Base-by-base conservation (phyloP, 2,888 invertebrate genomes). In the Chesias legatella region DNA sequence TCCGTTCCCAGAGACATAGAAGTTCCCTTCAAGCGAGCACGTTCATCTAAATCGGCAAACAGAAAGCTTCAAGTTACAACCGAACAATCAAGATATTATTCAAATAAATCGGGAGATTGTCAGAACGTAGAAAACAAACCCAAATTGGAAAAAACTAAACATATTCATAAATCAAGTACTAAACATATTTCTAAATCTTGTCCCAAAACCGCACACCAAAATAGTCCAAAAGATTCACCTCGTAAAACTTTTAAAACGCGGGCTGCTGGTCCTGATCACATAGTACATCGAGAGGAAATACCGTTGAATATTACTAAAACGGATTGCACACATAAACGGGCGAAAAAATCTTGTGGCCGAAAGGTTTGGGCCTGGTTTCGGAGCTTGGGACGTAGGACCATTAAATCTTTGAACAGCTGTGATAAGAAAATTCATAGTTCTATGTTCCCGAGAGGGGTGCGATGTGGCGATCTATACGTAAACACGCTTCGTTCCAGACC, bases 401-500 rank as follows among this genome's bases (percentile, higher is more conserved):
- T 17, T 6, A n/a, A 20, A 8, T 30, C n/a, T 8, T 7, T 34
- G 6, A 9, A 9, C 10, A 23, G 4, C n/a, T 21, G 10, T 9
- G 32, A 29, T 24, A n/a, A 28, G n/a, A 7, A 36, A 6, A 8
- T 8, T 1, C 7, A 10, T 10, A 10, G 23, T 7, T 6, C 31
- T 3, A 10, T 32, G 20, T 31, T n/a, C 9, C 25, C 30, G 11
- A 17, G 9, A 13, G 40, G 45, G 6, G 25, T 43, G 0, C 10
- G 28, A 24, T 55, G 57, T 30, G 32, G 43, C 3, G 44, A 51
- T 10, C 30, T 49, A 28, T 64, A 50, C 33, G 9, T 53, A 5
- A 9, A 43, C n/a, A 60, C 56, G 3, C 33, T 61, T 10, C 56
- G 39, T 24, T 39, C 39, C 11, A 53, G 33, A 17, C 51, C 51